These are phyloP conservation scores for Nixonia krombeini DNA, from an alignment of 1,140 invertebrate species.

Conservation along the genomic window DNA sequence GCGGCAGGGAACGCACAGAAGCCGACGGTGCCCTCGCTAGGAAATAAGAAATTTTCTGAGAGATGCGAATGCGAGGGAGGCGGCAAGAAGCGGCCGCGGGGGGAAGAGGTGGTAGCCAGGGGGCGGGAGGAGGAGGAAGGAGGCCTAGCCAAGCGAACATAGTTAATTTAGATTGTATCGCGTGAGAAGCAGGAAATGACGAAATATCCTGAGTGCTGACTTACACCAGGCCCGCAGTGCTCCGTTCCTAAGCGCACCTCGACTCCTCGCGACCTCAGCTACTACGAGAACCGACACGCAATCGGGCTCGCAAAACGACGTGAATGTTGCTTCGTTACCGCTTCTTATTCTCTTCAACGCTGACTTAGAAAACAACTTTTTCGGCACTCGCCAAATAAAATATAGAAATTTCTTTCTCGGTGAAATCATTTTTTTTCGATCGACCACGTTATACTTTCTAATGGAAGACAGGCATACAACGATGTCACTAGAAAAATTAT, in stretches of 20 bases:
- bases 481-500: no score
- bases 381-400: not conserved
- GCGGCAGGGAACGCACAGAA: slow-evolving; percentile 48
- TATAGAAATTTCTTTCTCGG: not conserved
- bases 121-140: slow-evolving; percentile 56
- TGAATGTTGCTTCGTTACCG: slow-evolving; percentile 12
- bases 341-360: no score
- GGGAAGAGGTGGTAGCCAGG: slow-evolving; percentile 55
- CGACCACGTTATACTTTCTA: no score
- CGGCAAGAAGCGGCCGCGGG: slow-evolving; percentile 17
- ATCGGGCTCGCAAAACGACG: slow-evolving; percentile 32
- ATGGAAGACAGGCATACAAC: no score
- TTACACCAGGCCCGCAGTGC: slow-evolving; percentile 65
- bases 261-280: slow-evolving; percentile 60
- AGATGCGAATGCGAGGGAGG: slow-evolving; percentile 51
- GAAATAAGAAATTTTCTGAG: slow-evolving; percentile 70
- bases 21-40: slow-evolving; percentile 56
- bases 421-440: not conserved
- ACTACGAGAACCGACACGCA: slow-evolving; percentile 51
- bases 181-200: slow-evolving; percentile 73
- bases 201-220: slow-evolving; percentile 72
- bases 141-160: slow-evolving; percentile 71
- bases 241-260: slow-evolving; percentile 49
- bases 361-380: not conserved
- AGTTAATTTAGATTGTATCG: slow-evolving; percentile 74